Percentiles rank a stretch among this genome's conserved stretches.
These are phyloP conservation scores for Sarcophaga bullata DNA, from an alignment of 1,140 invertebrate species.

Conservation along the genomic window DNA sequence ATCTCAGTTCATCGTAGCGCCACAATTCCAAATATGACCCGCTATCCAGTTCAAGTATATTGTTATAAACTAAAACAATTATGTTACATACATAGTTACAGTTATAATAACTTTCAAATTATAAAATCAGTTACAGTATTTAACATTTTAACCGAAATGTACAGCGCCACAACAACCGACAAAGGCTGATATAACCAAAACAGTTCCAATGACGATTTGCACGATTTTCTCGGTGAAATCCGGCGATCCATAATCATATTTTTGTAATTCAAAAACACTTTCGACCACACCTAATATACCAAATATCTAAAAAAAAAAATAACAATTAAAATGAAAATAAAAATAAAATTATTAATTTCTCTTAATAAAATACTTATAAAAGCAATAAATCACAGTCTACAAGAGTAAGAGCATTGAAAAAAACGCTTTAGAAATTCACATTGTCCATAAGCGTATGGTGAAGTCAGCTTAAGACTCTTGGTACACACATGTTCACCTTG, in stretches of 20 bases:
- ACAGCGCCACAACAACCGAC: constrained; percentile 57
- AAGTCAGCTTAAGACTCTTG: no score
- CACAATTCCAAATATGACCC: constrained; percentile 54
- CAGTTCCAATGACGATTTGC: constrained; percentile 50
- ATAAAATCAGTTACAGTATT: constrained; percentile 48
- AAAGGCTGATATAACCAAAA: constrained; percentile 52
- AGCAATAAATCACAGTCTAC: no score
- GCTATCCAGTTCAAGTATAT: constrained; percentile 50
- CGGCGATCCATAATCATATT: constrained; percentile 52
- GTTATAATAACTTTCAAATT: neutral
- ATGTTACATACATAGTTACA: neutral
- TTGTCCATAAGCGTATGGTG: no score
- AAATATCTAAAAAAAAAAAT: constrained; percentile 47
- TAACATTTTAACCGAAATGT: constrained; percentile 57
- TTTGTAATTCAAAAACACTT: constrained; percentile 55
- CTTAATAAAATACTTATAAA: no score
- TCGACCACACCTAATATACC: constrained; percentile 55
- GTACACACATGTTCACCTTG: no score
- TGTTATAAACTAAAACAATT: constrained; percentile 49
- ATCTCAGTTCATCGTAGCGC: constrained; percentile 55
- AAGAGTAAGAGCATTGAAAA: no score
- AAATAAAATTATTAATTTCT: no score
- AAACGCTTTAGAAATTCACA: no score
- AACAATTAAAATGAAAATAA: neutral
- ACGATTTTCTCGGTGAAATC: constrained; percentile 54